Percentiles rank a stretch among this genome's conserved stretches.
These are phyloP conservation scores for Elgaria multicarinata DNA, from an alignment of 2,113 vertebrate genomes.

Conservation along the genomic window DNA sequence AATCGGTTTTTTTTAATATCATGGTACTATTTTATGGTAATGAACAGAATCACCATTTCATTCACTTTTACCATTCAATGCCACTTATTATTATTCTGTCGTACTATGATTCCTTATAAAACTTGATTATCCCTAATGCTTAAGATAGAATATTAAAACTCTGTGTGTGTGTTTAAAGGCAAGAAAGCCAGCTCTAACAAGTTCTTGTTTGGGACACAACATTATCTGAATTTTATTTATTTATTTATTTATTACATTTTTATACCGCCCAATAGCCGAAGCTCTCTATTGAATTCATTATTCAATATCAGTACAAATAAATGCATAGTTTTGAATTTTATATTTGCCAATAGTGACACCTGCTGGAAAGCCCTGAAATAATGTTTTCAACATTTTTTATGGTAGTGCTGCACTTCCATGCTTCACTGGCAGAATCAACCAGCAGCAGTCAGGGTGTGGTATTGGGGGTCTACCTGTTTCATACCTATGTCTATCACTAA, in stretches of 20 bases:
- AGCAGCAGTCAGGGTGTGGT: background rate
- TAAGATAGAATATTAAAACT: background rate
- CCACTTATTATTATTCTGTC: background rate
- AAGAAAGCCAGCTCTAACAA: background rate
- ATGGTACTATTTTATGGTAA: background rate
- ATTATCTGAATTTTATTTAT: background rate
- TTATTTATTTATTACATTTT: no score
- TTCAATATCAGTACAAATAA: background rate
- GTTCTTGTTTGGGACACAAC: background rate
- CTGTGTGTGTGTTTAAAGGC: background rate
- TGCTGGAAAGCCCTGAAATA: conserved; percentile 71
- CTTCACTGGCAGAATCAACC: background rate
- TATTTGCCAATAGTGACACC: conserved; percentile 84
- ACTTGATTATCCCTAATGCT: background rate
- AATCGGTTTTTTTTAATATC: background rate
- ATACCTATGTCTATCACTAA: background rate
- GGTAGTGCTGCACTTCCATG: background rate
- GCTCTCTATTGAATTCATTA: conserved; percentile 33
- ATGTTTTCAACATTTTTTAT: background rate
- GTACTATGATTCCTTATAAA: background rate
- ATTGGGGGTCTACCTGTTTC: background rate
- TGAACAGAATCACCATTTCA: background rate
- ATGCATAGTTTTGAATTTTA: conserved; percentile 52
- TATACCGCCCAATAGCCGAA: no score
- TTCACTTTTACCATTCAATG: background rate